Percentiles rank a stretch among this genome's conserved stretches.
Evolutionary conservation across 1,140 invertebrate species (phyloP).

Genomic region (Scaptomyza hsui): DNA sequence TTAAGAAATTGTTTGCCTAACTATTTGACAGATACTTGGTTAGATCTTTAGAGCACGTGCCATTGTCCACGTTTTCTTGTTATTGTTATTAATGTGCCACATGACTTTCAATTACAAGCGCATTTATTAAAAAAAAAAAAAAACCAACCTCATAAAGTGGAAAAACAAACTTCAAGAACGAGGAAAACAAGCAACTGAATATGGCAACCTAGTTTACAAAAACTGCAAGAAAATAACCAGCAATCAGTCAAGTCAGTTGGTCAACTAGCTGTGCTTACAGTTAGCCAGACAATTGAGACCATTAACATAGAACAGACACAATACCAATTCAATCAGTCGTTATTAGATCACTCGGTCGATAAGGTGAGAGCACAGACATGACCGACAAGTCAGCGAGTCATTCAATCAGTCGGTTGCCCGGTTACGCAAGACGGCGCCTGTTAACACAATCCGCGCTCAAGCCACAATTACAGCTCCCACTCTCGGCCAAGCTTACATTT

Average conservation of each 20-base stretch:
- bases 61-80: conserved; percentile 30
- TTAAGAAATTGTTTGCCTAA: conserved; percentile 38
- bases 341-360: conserved; percentile 4
- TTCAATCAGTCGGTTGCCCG: conserved; percentile 13
- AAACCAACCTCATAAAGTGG: neutral
- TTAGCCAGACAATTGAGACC: conserved; percentile 31
- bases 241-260: conserved; percentile 11
- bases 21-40: conserved; percentile 37
- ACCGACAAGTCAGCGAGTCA: conserved; percentile 17
- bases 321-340: conserved; percentile 3
- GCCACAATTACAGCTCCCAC: conserved; percentile 16
- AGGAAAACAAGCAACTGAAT: conserved; percentile 2
- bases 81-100: conserved; percentile 4
- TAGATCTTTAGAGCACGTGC: conserved; percentile 51
- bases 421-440: conserved; percentile 34
- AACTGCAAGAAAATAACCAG: conserved; percentile 1
- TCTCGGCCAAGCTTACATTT: conserved; percentile 26
- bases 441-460: conserved; percentile 5
- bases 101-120: conserved; percentile 26
- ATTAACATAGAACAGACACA: conserved; percentile 21
- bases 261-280: conserved; percentile 18
- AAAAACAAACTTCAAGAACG: conserved; percentile 13
- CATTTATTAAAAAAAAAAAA: conserved; percentile 1
- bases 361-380: conserved; percentile 6
- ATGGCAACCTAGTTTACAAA: neutral